Percentiles rank a stretch among this genome's conserved stretches.
phyloP scores from a whole-genome alignment of 2,888 invertebrate genomes.

The Apamea monoglypha region DNA sequence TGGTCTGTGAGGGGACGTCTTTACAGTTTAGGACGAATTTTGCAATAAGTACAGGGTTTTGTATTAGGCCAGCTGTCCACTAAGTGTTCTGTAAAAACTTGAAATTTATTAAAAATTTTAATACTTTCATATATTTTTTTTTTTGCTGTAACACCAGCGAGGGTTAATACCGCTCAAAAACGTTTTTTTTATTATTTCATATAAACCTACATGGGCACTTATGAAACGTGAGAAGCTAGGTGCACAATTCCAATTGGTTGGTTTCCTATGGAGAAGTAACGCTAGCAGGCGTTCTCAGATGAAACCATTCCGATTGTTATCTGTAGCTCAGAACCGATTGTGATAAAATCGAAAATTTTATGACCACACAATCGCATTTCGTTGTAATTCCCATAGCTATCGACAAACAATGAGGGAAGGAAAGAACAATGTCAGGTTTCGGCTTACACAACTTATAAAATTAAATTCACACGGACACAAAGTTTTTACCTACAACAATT shows the following conservation, averaged over 20 bases:
- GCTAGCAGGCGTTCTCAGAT: neutral
- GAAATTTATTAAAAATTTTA: neutral
- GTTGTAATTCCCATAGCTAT: conserved; percentile 10
- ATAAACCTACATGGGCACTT: neutral
- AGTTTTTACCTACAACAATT: no score
- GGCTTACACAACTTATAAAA: no score
- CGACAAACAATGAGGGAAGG: conserved; percentile 2
- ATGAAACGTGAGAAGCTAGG: neutral
- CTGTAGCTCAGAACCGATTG: neutral
- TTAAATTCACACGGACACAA: no score
- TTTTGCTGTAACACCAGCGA: neutral
- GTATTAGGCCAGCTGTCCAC: conserved; percentile 37
- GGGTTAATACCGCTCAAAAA: neutral
- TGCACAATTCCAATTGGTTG: neutral
- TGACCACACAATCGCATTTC: conserved; percentile 1
- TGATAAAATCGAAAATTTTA: neutral
- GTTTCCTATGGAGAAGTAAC: neutral
- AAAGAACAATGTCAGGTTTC: no score
- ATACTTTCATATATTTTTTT: neutral
- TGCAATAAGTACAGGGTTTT: conserved; percentile 35
- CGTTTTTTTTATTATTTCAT: no score
- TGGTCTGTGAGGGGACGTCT: conserved; percentile 65
- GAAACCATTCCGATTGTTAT: neutral
- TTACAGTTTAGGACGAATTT: conserved; percentile 55
- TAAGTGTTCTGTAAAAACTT: neutral